A percentile compares a stretch with the other conserved stretches of the same genome.
These are phyloP conservation scores for Enteromius afrohamiltoni DNA, from an alignment of 2,797 vertebrate species.

Conservation along the genomic window DNA sequence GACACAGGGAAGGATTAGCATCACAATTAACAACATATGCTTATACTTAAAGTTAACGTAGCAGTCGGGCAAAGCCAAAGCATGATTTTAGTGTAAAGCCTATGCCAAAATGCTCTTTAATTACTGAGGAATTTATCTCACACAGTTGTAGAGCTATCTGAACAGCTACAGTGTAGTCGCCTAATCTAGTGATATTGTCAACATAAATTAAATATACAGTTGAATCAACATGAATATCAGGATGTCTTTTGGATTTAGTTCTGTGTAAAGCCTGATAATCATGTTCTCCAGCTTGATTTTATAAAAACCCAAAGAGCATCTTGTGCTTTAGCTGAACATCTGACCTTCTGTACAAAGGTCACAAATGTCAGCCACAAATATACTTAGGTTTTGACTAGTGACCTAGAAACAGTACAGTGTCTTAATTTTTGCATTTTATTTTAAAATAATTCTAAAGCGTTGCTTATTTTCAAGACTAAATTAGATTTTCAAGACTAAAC, in stretches of 20 bases:
- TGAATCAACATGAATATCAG: neutral
- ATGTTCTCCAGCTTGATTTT: neutral
- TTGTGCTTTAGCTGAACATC: neutral
- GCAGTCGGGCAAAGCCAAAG: neutral
- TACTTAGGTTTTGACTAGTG: neutral
- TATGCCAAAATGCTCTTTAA: neutral
- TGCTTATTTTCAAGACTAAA: neutral
- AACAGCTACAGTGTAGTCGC: neutral
- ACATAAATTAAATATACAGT: neutral
- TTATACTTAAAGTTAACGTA: slow-evolving; percentile 7
- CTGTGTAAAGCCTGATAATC: slow-evolving; percentile 1
- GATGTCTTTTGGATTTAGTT: neutral
- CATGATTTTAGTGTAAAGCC: neutral
- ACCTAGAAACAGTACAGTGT: neutral
- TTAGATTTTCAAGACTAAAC: neutral
- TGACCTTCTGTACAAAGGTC: slow-evolving; percentile 22
- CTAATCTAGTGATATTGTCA: neutral
- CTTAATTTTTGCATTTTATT: neutral
- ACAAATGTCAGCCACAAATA: slow-evolving; percentile 15
- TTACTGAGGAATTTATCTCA: neutral
- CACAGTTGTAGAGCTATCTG: neutral
- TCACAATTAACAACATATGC: neutral
- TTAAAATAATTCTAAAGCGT: neutral
- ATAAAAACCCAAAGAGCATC: neutral
- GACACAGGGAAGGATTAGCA: neutral